phyloP scores from a whole-genome alignment of 2,888 invertebrate genomes.

The Nemapogon koenigi region DNA sequence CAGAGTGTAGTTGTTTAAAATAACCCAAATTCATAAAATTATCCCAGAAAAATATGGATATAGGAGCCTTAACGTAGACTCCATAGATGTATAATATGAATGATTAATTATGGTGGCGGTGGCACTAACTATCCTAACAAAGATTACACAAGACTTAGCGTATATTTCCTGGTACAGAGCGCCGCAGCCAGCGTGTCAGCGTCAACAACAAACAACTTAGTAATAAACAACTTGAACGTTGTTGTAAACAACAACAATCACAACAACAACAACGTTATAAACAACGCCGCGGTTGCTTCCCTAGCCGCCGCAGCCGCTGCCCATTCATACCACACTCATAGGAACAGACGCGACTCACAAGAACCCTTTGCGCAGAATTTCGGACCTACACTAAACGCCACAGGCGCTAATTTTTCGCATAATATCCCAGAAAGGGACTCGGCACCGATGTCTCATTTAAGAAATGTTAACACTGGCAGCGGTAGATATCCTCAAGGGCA shows the following conservation, averaged over 20 bases:
- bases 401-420: constrained; percentile 44
- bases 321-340: constrained; percentile 53
- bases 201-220: constrained; percentile 58
- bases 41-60: no score
- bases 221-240: constrained; percentile 58
- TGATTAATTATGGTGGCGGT: not conserved
- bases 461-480: constrained; percentile 50
- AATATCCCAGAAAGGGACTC: constrained; percentile 48
- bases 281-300: constrained; percentile 58
- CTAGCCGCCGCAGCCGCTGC: constrained; percentile 58
- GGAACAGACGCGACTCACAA: constrained; percentile 52
- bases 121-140: not conserved
- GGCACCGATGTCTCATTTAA: constrained; percentile 55
- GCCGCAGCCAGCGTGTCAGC: constrained; percentile 54
- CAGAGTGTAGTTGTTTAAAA: no score
- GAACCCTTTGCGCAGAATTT: constrained; percentile 49
- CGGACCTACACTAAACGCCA: constrained; percentile 53
- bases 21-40: no score
- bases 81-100: no score
- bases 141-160: not conserved
- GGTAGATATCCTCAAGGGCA: constrained; percentile 54
- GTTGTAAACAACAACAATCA: constrained; percentile 62
- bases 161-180: constrained; percentile 35
- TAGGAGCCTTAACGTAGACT: no score
- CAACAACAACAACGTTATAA: constrained; percentile 59